Percentiles rank a stretch among this genome's conserved stretches.
phyloP scores from a whole-genome alignment of 1,140 invertebrate species.

The Bombus difficillimus region DNA sequence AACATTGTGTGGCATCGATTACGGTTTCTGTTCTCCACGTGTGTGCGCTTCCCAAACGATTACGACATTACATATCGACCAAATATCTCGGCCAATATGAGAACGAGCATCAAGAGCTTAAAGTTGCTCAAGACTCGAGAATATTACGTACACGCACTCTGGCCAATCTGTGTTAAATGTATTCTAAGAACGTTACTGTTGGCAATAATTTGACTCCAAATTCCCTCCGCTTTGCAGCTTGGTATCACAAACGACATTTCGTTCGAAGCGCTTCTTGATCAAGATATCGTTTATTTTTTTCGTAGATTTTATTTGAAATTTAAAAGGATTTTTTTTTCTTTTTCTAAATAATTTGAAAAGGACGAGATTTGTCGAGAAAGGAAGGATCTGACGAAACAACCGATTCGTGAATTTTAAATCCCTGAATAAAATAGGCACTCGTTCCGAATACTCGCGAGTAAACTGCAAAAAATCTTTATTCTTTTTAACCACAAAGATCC shows the following conservation, averaged over 20 bases:
- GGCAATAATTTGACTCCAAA: conserved; percentile 33
- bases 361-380: no score
- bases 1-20: background rate
- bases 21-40: background rate
- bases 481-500: no score
- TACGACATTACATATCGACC: background rate
- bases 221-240: background rate
- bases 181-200: conserved; percentile 31
- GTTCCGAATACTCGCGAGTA: no score
- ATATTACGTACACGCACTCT: conserved; percentile 71
- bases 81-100: conserved; percentile 51
- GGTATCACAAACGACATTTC: background rate
- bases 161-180: conserved; percentile 21
- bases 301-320: background rate
- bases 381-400: no score
- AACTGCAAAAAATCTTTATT: no score
- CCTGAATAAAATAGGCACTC: no score
- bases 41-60: conserved; percentile 23
- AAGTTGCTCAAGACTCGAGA: conserved; percentile 69
- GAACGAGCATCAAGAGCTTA: conserved; percentile 43
- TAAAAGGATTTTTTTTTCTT: background rate
- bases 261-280: background rate
- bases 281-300: no score
- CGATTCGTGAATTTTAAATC: no score
- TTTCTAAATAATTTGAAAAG: no score